These are phyloP conservation scores for Echiichthys vipera DNA, from an alignment of 2,797 vertebrate species.

Conservation along the genomic window DNA sequence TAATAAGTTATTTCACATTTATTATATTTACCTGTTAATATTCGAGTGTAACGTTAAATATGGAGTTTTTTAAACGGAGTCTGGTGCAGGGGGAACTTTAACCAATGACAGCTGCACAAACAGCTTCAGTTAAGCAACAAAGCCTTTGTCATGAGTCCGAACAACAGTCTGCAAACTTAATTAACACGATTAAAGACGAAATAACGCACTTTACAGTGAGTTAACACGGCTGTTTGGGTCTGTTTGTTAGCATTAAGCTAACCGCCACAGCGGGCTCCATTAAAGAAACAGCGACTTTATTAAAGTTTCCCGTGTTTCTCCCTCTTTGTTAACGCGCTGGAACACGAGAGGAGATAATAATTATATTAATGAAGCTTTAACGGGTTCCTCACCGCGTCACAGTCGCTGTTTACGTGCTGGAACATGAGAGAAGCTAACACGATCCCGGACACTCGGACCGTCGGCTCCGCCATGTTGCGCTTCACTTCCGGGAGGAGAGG, in stretches of 20 bases:
- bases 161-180: too few relatives aligned
- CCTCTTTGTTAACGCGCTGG: too few relatives aligned
- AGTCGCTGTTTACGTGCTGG: constrained; percentile 90
- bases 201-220: too few relatives aligned
- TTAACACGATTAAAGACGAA: too few relatives aligned
- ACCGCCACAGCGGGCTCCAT: accelerated
- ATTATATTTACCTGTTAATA: accelerated
- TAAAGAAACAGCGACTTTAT: accelerated
- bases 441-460: constrained; percentile 88
- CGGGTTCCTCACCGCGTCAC: constrained; percentile 90
- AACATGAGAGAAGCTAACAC: constrained; percentile 92
- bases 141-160: accelerated
- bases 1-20: accelerated
- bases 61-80: background rate
- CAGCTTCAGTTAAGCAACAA: background rate
- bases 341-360: too few relatives aligned
- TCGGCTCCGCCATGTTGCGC: constrained; percentile 88
- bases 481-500: too few relatives aligned
- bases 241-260: too few relatives aligned
- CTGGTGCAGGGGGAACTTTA: too few relatives aligned
- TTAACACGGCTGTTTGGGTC: too few relatives aligned
- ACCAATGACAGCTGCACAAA: too few relatives aligned
- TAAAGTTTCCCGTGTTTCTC: too few relatives aligned
- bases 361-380: background rate
- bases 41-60: background rate